These are phyloP conservation scores for Philotrypesis tridentata DNA, from an alignment of 1,140 invertebrate genomes.

Conservation along the genomic window DNA sequence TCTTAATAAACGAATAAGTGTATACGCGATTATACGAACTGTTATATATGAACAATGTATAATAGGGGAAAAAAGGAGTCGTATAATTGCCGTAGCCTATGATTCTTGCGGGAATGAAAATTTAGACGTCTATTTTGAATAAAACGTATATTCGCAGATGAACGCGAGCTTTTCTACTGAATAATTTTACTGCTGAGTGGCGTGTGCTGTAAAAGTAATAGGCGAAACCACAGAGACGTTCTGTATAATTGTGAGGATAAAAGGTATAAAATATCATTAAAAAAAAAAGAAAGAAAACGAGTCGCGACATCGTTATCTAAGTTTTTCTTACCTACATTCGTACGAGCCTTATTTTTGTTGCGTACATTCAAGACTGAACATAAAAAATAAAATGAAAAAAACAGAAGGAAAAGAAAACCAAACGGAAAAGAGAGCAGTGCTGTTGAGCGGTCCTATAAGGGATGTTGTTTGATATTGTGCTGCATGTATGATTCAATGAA, in stretches of 20 bases:
- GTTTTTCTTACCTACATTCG: conserved; percentile 32
- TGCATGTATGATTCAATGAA: neutral
- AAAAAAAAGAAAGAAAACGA: neutral
- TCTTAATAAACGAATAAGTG: conserved; percentile 17
- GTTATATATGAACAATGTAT: neutral
- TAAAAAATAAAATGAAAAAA: too few species aligned
- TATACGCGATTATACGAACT: neutral
- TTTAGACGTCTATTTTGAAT: conserved; percentile 47
- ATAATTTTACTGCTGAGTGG: conserved; percentile 24
- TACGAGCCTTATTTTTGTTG: conserved; percentile 38
- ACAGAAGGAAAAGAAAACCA: too few species aligned
- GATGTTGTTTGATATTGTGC: neutral
- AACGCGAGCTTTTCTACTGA: conserved; percentile 45
- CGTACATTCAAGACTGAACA: conserved; percentile 46
- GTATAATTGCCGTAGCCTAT: conserved; percentile 9
- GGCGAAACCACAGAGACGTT: neutral
- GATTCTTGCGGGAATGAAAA: conserved; percentile 5
- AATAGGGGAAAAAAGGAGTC: neutral
- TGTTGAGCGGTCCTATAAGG: neutral
- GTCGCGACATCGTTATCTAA: neutral
- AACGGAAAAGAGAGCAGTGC: neutral
- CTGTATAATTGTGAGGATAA: neutral
- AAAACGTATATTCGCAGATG: conserved; percentile 36
- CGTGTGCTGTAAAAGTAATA: neutral
- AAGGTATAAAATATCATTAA: neutral